Evolutionary conservation across 2,888 invertebrate species (phyloP).

Genomic region (Chromoteleia sp.): DNA sequence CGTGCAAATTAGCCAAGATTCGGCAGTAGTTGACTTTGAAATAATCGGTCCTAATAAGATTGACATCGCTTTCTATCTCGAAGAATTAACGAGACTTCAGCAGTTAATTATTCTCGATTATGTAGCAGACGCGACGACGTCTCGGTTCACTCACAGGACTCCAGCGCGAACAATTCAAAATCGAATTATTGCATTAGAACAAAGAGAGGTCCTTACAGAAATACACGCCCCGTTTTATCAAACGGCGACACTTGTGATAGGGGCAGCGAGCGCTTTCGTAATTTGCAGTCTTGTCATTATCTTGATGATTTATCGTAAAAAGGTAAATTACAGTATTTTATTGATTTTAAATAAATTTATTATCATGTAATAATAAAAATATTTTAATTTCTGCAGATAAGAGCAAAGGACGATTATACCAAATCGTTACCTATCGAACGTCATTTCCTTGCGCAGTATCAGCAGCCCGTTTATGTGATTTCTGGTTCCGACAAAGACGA

Average conservation of each 20-base stretch:
- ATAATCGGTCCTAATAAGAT: constrained; percentile 90
- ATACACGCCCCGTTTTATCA: constrained; percentile 89
- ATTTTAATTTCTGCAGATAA: constrained; percentile 49
- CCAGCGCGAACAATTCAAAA: constrained; percentile 82
- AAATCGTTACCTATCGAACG: constrained; percentile 78
- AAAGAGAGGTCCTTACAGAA: constrained; percentile 89
- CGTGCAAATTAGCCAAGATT: constrained; percentile 80
- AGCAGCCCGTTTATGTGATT: constrained; percentile 89
- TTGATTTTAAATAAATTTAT: constrained; percentile 4
- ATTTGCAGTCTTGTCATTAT: constrained; percentile 91
- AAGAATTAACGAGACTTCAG: constrained; percentile 89
- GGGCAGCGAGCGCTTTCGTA: constrained; percentile 92
- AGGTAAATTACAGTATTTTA: constrained; percentile 80
- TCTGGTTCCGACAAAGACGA: constrained; percentile 88
- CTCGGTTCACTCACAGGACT: constrained; percentile 87
- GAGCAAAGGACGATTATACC: constrained; percentile 62
- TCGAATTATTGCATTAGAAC: constrained; percentile 86
- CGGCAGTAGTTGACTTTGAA: constrained; percentile 83
- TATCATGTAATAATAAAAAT: background rate
- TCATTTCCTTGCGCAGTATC: constrained; percentile 87
- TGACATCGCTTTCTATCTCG: constrained; percentile 92
- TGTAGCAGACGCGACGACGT: constrained; percentile 88
- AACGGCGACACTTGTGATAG: constrained; percentile 91
- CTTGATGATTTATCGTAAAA: constrained; percentile 90
- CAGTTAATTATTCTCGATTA: constrained; percentile 85